Percentiles rank a stretch among this genome's conserved stretches.
phyloP scores from a whole-genome alignment of 2,888 invertebrate genomes.

The Ariolimax columbianus region DNA sequence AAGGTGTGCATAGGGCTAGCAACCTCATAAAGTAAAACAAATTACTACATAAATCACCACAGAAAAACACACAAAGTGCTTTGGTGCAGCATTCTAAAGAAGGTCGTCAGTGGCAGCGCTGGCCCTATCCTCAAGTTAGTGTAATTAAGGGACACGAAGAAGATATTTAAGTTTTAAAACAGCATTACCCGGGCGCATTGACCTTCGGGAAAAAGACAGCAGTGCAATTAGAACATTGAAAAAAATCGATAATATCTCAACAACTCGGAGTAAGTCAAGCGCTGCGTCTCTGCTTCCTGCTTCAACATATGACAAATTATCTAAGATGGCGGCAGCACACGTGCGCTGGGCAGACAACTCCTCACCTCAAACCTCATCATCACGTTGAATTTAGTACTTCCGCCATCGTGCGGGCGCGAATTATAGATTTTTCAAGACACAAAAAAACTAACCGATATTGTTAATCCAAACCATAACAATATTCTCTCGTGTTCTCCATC shows the following conservation, averaged over 20 bases:
- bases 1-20: too few relatives aligned
- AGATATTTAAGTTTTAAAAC: too few relatives aligned
- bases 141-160: too few relatives aligned
- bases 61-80: too few relatives aligned
- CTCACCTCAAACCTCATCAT: slow-evolving; percentile 29
- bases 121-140: too few relatives aligned
- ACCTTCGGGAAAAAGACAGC: too few relatives aligned
- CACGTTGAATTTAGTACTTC: background rate
- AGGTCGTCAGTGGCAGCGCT: too few relatives aligned
- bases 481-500: slow-evolving; percentile 15
- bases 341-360: slow-evolving; percentile 10
- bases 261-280: slow-evolving; percentile 4
- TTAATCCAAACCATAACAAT: slow-evolving; percentile 20
- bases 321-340: slow-evolving; percentile 20
- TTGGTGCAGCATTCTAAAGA: too few relatives aligned
- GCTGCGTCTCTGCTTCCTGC: background rate
- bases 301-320: slow-evolving; percentile 27
- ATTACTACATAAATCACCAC: too few relatives aligned
- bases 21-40: too few relatives aligned
- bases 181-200: too few relatives aligned
- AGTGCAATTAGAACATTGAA: too few relatives aligned
- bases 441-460: slow-evolving; percentile 3
- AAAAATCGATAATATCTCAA: background rate
- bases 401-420: slow-evolving; percentile 21
- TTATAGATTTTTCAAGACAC: slow-evolving; percentile 6